phyloP scores from a whole-genome alignment of 2,113 vertebrate genomes.

The Ceyx cyanopectus region DNA sequence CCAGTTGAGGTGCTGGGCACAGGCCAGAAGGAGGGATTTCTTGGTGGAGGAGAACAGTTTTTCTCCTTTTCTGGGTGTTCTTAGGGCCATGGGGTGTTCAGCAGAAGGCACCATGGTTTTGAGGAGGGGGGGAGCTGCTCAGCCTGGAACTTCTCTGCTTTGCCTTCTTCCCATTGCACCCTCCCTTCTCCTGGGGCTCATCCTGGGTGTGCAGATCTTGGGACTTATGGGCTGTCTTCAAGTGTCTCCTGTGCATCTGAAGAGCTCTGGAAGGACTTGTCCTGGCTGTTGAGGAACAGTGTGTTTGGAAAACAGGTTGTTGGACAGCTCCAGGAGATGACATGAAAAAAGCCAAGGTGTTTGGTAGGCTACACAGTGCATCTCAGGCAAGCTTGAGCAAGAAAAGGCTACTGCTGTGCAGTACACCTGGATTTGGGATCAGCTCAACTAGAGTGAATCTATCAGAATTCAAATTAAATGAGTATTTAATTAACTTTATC shows the following conservation, averaged over 20 bases:
- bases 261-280: accelerated
- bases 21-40: neutral
- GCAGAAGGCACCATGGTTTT: too few species aligned
- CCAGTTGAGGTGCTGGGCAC: neutral
- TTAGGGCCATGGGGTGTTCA: too few species aligned
- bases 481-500: conserved; percentile 74
- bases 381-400: neutral
- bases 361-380: too few species aligned
- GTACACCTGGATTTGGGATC: conserved; percentile 16
- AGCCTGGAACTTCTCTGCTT: neutral
- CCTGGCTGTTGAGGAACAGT: neutral
- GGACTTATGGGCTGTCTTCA: accelerated
- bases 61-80: too few species aligned
- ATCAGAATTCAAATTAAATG: conserved; percentile 72
- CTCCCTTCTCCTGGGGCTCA: accelerated
- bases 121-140: neutral
- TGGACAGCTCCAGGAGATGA: neutral
- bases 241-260: too few species aligned
- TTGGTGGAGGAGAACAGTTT: accelerated
- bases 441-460: conserved; percentile 54
- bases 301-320: too few species aligned
- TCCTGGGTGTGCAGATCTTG: accelerated
- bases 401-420: neutral
- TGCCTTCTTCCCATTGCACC: neutral
- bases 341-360: accelerated